Base-by-base conservation (phyloP, 2,797 vertebrate genomes). In the Chromobotia macracanthus region DNA sequence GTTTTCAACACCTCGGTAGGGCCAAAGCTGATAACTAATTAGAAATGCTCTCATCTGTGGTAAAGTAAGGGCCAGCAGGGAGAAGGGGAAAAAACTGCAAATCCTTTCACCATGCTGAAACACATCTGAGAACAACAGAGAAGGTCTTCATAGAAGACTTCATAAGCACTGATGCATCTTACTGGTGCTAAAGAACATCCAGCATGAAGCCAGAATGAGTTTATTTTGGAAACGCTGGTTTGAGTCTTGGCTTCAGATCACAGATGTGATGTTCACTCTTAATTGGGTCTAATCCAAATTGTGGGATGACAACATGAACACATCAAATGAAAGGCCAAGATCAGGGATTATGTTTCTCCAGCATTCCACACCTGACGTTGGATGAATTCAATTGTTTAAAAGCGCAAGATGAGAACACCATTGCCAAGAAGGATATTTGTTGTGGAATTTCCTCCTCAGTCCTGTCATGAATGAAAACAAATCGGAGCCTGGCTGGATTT, bases 261-360 rank as follows among this genome's bases (percentile, higher is more conserved):
- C 51, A 73, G 35, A 46, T 70, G 72, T 55, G 61, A 81, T 55
- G 58, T 66, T 77, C 72, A n/a, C 28, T 74, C 50, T 81, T 72
- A 75, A 83, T 67, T 65, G 56, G 64, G 48, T 35, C 19, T 83
- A 72, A 84, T 74, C 60, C 73, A 77, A 65, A 73, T 38, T 3
- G 65, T 64, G 56, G 79, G 53, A 86, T 60, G 58, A 66, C 41
- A 28, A 56, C 81, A 15, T 50, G 21, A 72, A 81, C 55, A 84
- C 64, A 71, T 44, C 12, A 48, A 77, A 61, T 13, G 9, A 16
- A 51, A 50, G 79, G 70, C 41, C 35, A 77, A 71, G 68, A 3
- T 38, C 51, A 25, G 53, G 70, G 75, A 82, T 76, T 78, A 73
- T 56, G 13, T 19, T 46, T 21, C 25, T 44, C 23, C 28, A 58